Evolutionary conservation across 2,113 vertebrate genomes (phyloP), one percentile per base, ranked within the genome.

Genomic region (Machaerirhynchus nigripectus): DNA sequence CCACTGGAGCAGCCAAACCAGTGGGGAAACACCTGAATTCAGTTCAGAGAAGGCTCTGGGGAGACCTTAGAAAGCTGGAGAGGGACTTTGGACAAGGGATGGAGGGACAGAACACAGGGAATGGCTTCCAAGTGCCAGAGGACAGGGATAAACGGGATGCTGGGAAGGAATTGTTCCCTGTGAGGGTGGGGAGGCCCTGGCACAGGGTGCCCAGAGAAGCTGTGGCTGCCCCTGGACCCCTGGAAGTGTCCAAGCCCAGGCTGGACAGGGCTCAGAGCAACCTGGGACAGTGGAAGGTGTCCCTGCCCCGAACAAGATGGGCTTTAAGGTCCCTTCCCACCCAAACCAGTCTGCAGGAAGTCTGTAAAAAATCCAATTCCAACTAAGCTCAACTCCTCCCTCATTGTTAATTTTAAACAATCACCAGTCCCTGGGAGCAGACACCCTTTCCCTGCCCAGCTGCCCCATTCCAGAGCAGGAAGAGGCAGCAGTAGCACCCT

Each of bases 201-300:
- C 60, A 47, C 23, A 39, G 82, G 55, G 2, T 52, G 31, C 39
- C 50, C 42, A 57, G 60, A 50, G 44, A 8, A 60, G 56, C 57
- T 71, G 57, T 3, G 75, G 49, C 50, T 80, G 57, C 14, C 21
- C 31, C 76, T 60, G 73, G 15, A 52, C 21, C 77, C 46, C 60
- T 60, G 53, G 37, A 2, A 52, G 16, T 39, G 53, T 3, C 28
- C 53, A 0, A 22, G 33, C 28, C 60, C 52, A 30, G 60, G 46
- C 0, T 74, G 50, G 47, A 31, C 2, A 3, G 37, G 63, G 4
- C 6, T 28, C 6, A 15, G 77, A 59, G 44, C 12, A 22, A 0
- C 8, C 68, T 46, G 68, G 33, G 44, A 23, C 1, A 8, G 52
- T 2, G 53, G 46, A 0, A 75, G 13, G 2, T 28, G 60, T 17